Evolutionary conservation across 2,888 invertebrate genomes (phyloP).

Genomic region (Aquatica leii): DNA sequence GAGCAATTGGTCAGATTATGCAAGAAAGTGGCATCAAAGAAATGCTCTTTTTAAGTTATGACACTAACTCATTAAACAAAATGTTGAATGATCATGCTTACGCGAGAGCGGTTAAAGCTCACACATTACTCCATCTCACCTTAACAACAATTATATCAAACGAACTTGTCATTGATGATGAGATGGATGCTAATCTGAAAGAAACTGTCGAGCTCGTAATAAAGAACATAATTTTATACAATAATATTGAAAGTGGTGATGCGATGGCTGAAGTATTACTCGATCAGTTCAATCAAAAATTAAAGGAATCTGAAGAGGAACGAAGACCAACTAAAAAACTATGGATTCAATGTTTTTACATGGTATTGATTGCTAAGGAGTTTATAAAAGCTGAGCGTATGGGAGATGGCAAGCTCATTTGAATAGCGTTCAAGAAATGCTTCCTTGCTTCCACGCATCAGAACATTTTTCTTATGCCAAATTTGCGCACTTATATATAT

Average conservation of each 20-base stretch:
- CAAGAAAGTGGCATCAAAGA: conserved; percentile 55
- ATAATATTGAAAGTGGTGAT: conserved; percentile 51
- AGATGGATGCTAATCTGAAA: conserved; percentile 44
- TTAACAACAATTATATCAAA: conserved; percentile 50
- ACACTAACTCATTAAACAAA: conserved; percentile 46
- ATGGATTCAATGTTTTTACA: conserved; percentile 53
- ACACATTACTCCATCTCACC: conserved; percentile 49
- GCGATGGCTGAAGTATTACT: conserved; percentile 47
- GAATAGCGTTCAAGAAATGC: conserved; percentile 50
- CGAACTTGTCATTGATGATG: conserved; percentile 48
- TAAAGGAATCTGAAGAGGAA: conserved; percentile 46
- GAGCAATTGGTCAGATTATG: conserved; percentile 56
- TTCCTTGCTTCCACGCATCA: background rate
- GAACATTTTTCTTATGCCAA: background rate
- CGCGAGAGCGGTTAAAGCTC: conserved; percentile 39
- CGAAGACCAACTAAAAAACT: conserved; percentile 52
- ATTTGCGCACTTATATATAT: conserved; percentile 55
- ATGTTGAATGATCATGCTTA: conserved; percentile 47
- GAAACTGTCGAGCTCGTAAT: conserved; percentile 42
- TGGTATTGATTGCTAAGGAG: conserved; percentile 54
- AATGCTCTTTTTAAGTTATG: conserved; percentile 35
- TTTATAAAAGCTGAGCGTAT: conserved; percentile 55
- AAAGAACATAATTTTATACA: conserved; percentile 46
- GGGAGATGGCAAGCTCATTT: conserved; percentile 57
- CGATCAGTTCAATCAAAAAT: conserved; percentile 46